Evolutionary conservation across 2,888 invertebrate genomes (phyloP).

Genomic region (Cryptus armator): DNA sequence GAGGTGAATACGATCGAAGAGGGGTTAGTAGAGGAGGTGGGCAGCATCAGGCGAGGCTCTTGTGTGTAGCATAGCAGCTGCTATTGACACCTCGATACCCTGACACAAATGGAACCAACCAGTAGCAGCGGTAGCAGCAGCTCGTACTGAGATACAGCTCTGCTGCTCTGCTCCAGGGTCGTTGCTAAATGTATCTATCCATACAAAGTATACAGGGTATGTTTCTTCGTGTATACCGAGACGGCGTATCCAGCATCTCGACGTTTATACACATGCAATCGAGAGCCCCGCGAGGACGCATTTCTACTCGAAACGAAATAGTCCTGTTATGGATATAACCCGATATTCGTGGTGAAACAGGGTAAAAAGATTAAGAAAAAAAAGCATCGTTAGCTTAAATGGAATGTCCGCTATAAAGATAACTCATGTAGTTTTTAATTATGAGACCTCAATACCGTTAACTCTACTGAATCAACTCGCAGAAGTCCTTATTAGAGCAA

Average conservation of each 20-base stretch:
- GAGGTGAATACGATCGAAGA: slow-evolving; percentile 77
- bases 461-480: neutral
- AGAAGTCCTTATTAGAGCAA: neutral
- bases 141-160: slow-evolving; percentile 51
- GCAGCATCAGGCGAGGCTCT: slow-evolving; percentile 79
- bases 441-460: neutral
- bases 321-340: slow-evolving; percentile 9
- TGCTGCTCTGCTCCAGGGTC: slow-evolving; percentile 73
- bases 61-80: slow-evolving; percentile 84
- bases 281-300: neutral
- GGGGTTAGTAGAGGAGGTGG: slow-evolving; percentile 55
- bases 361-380: neutral
- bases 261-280: slow-evolving; percentile 23
- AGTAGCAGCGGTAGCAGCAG: slow-evolving; percentile 69
- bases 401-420: neutral
- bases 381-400: neutral
- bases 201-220: slow-evolving; percentile 43
- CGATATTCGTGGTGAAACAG: slow-evolving; percentile 8
- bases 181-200: slow-evolving; percentile 46
- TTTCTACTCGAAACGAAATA: slow-evolving; percentile 31
- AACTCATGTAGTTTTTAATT: neutral
- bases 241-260: slow-evolving; percentile 11
- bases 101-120: slow-evolving; percentile 83
- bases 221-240: slow-evolving; percentile 45
- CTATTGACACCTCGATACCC: slow-evolving; percentile 85